These are phyloP conservation scores for Clepsis dumicolana DNA, from an alignment of 2,888 invertebrate species.

Conservation along the genomic window DNA sequence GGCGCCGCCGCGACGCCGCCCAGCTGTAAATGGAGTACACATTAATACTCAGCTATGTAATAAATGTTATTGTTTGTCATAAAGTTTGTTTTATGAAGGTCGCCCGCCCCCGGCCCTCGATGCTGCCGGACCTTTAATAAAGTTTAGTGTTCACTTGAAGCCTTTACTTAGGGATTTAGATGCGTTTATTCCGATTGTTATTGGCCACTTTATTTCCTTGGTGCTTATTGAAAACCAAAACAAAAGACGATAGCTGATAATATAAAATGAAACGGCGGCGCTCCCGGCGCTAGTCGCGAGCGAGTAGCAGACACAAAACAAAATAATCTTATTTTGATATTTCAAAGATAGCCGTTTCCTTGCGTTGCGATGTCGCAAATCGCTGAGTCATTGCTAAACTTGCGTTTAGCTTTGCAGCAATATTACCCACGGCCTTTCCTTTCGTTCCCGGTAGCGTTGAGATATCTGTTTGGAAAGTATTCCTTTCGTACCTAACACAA, in stretches of 20 bases:
- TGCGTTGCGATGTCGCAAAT: constrained; percentile 60
- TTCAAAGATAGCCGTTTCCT: constrained; percentile 64
- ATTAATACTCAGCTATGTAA: constrained; percentile 82
- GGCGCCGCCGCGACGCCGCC: constrained; percentile 66
- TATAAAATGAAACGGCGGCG: constrained; percentile 55
- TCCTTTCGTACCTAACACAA: constrained; percentile 8
- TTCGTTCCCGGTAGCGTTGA: constrained; percentile 50
- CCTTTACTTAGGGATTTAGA: constrained; percentile 61
- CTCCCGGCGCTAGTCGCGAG: constrained; percentile 52
- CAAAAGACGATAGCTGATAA: constrained; percentile 50
- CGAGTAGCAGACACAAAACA: constrained; percentile 63
- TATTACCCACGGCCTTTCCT: constrained; percentile 67
- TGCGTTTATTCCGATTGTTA: constrained; percentile 58
- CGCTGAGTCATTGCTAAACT: constrained; percentile 73
- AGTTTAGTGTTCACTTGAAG: constrained; percentile 68
- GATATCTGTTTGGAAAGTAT: constrained; percentile 34
- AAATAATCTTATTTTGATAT: constrained; percentile 73
- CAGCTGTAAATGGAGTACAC: constrained; percentile 77
- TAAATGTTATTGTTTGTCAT: constrained; percentile 85
- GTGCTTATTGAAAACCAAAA: constrained; percentile 45
- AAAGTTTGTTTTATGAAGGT: constrained; percentile 83
- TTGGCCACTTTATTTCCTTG: constrained; percentile 50
- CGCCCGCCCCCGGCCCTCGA: constrained; percentile 65
- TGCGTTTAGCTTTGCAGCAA: constrained; percentile 67
- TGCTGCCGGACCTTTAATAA: constrained; percentile 73